Evolutionary conservation across 1,140 invertebrate species (phyloP).

Genomic region (Calycopis cecrops): DNA sequence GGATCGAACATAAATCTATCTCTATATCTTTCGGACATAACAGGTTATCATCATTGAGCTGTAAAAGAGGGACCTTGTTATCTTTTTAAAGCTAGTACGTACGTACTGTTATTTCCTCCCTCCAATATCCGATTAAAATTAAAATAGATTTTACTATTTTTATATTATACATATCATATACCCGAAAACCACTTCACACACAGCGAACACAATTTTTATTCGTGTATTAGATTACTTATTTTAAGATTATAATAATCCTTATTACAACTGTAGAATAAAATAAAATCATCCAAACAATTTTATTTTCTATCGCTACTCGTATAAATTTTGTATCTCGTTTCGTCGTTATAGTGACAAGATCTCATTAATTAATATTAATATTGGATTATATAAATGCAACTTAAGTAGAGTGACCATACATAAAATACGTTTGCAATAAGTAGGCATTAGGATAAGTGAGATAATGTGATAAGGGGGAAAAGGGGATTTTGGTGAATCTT

Average conservation of each 20-base stretch:
- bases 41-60: too few relatives aligned
- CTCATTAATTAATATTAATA: constrained; percentile 12
- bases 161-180: too few relatives aligned
- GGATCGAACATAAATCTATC: too few relatives aligned
- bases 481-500: background rate
- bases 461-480: background rate
- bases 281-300: background rate
- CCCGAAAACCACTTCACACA: background rate
- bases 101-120: too few relatives aligned
- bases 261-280: background rate
- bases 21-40: too few relatives aligned
- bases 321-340: background rate
- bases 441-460: background rate
- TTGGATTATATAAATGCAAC: constrained; percentile 9
- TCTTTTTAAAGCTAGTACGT: too few relatives aligned
- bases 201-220: background rate
- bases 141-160: too few relatives aligned
- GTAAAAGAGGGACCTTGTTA: too few relatives aligned
- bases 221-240: too few relatives aligned
- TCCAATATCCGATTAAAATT: too few relatives aligned
- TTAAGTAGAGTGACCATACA: constrained; percentile 10
- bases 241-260: background rate
- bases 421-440: background rate
- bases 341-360: constrained; percentile 14
- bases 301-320: constrained; percentile 4